Conservation (phyloP, 2,888 invertebrate genomes). For the Eilema caniola region DNA sequence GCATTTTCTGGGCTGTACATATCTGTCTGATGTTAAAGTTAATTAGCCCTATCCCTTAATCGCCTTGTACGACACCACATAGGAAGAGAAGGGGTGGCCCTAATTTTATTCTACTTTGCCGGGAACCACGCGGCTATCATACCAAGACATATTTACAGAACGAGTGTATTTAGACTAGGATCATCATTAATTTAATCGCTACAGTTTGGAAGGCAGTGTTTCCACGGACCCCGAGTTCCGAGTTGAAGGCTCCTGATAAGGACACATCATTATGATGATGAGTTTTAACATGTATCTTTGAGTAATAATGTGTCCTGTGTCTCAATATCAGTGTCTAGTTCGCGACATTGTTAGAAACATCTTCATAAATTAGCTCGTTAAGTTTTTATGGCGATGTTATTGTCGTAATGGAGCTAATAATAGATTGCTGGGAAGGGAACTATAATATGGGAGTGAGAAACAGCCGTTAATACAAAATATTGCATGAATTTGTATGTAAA, state of each 20-base stretch:
- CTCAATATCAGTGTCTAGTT: conserved; percentile 16
- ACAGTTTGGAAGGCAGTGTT: too few species aligned
- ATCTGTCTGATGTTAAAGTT: too few species aligned
- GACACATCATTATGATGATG: neutral
- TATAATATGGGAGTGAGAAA: conserved; percentile 17
- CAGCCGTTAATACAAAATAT: conserved; percentile 9
- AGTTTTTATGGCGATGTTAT: conserved; percentile 43
- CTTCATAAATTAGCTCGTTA: conserved; percentile 37
- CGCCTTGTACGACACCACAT: too few species aligned
- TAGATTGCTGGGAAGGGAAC: conserved; percentile 27
- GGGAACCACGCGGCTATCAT: too few species aligned
- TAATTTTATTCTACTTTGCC: too few species aligned
- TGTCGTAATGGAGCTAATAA: conserved; percentile 46
- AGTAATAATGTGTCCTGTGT: neutral
- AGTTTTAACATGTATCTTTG: neutral
- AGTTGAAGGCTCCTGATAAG: neutral
- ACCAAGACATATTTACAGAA: too few species aligned
- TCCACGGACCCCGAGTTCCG: too few species aligned
- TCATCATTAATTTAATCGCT: too few species aligned
- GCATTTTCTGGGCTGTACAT: too few species aligned
- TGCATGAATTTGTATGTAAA: neutral
- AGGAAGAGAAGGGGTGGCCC: too few species aligned
- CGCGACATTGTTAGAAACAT: conserved; percentile 30
- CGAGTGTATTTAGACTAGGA: neutral
- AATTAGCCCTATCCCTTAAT: too few species aligned